Conservation (phyloP, 2,797 vertebrate species). For the Octomys mimax region DNA sequence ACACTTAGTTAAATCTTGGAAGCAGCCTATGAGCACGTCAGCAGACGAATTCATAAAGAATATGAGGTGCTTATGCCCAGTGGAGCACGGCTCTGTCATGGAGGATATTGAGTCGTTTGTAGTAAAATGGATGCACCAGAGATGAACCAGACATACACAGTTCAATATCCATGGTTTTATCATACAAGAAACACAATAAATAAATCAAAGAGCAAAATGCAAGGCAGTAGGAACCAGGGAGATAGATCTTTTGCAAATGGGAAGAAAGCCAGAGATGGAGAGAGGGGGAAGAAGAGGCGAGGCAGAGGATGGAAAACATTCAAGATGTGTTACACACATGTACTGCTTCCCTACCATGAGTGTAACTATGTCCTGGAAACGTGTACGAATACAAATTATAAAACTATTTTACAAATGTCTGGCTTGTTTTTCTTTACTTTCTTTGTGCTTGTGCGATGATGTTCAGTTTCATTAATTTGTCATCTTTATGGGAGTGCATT, state of each 20-base stretch:
- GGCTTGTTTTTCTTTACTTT: neutral
- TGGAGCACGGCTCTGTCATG: neutral
- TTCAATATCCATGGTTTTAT: neutral
- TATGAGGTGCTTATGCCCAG: neutral
- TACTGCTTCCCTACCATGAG: neutral
- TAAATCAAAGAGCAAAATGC: neutral
- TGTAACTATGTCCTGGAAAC: neutral
- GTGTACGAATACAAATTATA: neutral
- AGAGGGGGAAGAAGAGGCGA: neutral
- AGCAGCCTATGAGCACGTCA: too few species aligned
- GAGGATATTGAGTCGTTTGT: neutral
- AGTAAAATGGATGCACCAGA: neutral
- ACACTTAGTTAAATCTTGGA: neutral
- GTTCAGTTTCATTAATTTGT: neutral
- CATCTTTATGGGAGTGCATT: slow-evolving; percentile 3
- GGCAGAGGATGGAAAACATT: neutral
- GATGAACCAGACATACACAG: neutral
- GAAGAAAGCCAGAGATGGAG: neutral
- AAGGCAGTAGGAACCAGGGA: too few species aligned
- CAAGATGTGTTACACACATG: neutral
- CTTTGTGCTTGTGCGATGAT: neutral
- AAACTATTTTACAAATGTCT: neutral
- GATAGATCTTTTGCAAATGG: too few species aligned
- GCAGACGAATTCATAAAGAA: too few species aligned
- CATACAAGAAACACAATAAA: neutral